phyloP scores from a whole-genome alignment of 2,113 vertebrate genomes.

The Otis tarda region DNA sequence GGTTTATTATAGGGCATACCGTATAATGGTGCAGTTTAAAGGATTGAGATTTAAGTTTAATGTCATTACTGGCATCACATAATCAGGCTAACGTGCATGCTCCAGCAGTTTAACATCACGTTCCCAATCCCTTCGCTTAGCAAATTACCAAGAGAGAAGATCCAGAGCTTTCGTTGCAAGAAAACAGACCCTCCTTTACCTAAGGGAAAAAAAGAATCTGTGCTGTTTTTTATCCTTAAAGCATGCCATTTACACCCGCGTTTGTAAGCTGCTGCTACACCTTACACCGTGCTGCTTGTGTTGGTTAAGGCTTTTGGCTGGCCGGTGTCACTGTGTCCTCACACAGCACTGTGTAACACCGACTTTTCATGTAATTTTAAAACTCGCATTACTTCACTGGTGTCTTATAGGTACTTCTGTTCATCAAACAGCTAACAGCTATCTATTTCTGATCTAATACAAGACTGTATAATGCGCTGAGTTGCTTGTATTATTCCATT shows the following conservation, averaged over 20 bases:
- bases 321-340: background rate
- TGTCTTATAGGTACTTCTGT: background rate
- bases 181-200: background rate
- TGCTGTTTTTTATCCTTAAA: background rate
- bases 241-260: accelerated
- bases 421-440: background rate
- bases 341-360: background rate
- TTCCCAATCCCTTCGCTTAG: background rate
- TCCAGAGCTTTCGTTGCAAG: background rate
- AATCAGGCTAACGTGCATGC: background rate
- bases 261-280: background rate
- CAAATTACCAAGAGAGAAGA: background rate
- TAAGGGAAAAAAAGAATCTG: background rate
- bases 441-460: background rate
- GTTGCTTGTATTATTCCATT: background rate
- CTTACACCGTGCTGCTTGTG: background rate
- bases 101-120: background rate
- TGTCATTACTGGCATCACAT: background rate
- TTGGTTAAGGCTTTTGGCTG: background rate
- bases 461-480: background rate
- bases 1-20: background rate
- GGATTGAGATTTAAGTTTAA: background rate
- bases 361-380: background rate
- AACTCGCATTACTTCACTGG: background rate
- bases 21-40: background rate